A percentile compares a stretch with the other conserved stretches of the same genome.
phyloP scores from a whole-genome alignment of 2,888 invertebrate genomes.

The Drosophila hamatofila region DNA sequence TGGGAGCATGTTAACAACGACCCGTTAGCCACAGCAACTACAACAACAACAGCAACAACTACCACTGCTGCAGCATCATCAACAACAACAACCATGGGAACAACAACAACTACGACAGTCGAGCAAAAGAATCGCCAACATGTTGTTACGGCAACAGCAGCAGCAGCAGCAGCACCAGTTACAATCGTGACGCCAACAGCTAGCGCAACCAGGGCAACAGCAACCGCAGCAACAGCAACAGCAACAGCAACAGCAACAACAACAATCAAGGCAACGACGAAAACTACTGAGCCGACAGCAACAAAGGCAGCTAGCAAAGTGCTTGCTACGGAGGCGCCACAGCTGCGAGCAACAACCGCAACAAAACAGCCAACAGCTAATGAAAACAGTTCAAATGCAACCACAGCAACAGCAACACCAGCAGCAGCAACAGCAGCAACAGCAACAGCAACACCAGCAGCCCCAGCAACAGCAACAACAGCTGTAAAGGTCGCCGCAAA shows the following conservation, averaged over 20 bases:
- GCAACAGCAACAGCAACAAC: background rate
- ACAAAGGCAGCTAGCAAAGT: conserved; percentile 22
- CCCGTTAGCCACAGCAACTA: conserved; percentile 18
- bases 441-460: conserved; percentile 11
- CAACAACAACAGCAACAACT: conserved; percentile 23
- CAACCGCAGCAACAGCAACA: conserved; percentile 18
- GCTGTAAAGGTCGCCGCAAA: conserved; percentile 40
- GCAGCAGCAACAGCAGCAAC: conserved; percentile 30
- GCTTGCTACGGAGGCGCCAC: conserved; percentile 30
- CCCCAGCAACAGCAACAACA: conserved; percentile 36
- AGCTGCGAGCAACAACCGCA: conserved; percentile 26
- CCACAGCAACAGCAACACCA: conserved; percentile 32
- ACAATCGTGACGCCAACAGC: conserved; percentile 24
- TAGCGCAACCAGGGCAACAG: conserved; percentile 15
- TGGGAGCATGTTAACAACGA: conserved; percentile 39
- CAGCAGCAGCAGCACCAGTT: conserved; percentile 16
- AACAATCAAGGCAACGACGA: conserved; percentile 15
- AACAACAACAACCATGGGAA: conserved; percentile 5
- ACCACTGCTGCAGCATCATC: conserved; percentile 8
- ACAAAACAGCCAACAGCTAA: conserved; percentile 48
- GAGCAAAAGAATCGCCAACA: conserved; percentile 1
- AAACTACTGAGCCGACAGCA: conserved; percentile 16
- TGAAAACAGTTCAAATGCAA: conserved; percentile 54
- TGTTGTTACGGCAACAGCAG: background rate
- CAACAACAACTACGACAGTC: background rate